Base-by-base conservation (phyloP, 2,888 invertebrate species). In the Diloba caeruleocephala region DNA sequence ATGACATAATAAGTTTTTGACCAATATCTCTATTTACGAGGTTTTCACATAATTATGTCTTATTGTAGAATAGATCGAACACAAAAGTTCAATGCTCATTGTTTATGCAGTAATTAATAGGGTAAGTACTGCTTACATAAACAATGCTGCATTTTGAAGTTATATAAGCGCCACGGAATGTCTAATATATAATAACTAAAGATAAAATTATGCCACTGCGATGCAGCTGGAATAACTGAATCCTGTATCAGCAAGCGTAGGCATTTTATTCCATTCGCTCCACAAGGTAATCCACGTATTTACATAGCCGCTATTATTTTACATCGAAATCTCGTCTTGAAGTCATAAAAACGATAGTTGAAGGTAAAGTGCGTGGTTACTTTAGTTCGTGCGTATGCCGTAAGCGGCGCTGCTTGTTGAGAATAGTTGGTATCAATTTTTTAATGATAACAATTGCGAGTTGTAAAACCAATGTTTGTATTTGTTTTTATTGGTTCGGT, bases 281-380 rank as follows among this genome's bases (percentile, higher is more conserved):
- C 23, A 38, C 77, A 78, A 78, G 78, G 78, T 74, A 61, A 78
- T 58, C 78, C 19, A 42, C 68, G 37, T 54, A 54, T 69, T 54
- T 28, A 50, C 58, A 57, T 59, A 71, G 33, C 41, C 13, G 25
- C 28, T 33, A 54, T 53, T 59, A 70, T 59, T 66, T 39, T 52
- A 38, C 33, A 34, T 38, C 44, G 31, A 54, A 54, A 38, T 49
- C 17, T 43, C 41, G 38, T 39, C 36, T 33, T 15, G 1, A 10
- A 28, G n/a, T 32, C 23, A 25, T 42, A 28, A 51, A 42, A 33
- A 17, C 5, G 7, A 19, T 53, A 19, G 34, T 33, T 53, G 23
- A 29, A 46, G 36, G 43, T 13, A 33, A 50, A 54, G 29, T 46
- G 66, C 1, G 4, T 28, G 12, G 10, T 28, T 1, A 12, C 4